Conservation (phyloP, 2,888 invertebrate genomes). For the Spatulosminthurus flaviceps region DNA sequence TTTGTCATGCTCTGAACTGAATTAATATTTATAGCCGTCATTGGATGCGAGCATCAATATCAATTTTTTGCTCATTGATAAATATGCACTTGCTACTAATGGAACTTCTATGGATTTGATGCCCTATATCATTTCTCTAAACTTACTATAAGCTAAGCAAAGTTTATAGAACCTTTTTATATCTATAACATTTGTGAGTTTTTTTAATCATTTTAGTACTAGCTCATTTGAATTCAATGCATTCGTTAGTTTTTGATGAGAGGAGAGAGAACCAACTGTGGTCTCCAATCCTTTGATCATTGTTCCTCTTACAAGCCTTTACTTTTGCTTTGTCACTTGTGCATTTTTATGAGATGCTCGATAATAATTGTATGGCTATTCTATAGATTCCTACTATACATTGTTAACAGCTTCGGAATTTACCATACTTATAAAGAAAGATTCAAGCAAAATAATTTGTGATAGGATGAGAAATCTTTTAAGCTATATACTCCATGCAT, state of each 20-base stretch:
- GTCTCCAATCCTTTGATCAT: not conserved
- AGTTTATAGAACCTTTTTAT: too few relatives aligned
- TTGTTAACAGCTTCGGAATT: not conserved
- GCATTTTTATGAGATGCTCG: not conserved
- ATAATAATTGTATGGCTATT: not conserved
- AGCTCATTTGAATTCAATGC: slow-evolving; percentile 22
- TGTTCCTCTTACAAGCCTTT: not conserved
- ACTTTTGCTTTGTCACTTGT: not conserved
- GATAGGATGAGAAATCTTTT: too few relatives aligned
- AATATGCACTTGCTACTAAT: too few relatives aligned
- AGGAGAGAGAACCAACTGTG: not conserved
- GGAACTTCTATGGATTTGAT: too few relatives aligned
- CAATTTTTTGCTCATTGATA: too few relatives aligned
- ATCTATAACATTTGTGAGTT: too few relatives aligned
- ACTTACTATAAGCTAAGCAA: too few relatives aligned
- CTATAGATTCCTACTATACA: not conserved
- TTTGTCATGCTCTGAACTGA: not conserved
- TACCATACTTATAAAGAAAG: too few relatives aligned
- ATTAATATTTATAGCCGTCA: slow-evolving; percentile 8
- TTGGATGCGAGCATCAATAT: not conserved
- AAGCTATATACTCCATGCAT: too few relatives aligned
- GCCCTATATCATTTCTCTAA: too few relatives aligned
- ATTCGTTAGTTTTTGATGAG: not conserved
- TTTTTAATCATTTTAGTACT: too few relatives aligned
- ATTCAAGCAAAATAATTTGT: too few relatives aligned